Conservation (phyloP, 2,113 vertebrate species). For the Poeciliopsis turrubarensis region DNA sequence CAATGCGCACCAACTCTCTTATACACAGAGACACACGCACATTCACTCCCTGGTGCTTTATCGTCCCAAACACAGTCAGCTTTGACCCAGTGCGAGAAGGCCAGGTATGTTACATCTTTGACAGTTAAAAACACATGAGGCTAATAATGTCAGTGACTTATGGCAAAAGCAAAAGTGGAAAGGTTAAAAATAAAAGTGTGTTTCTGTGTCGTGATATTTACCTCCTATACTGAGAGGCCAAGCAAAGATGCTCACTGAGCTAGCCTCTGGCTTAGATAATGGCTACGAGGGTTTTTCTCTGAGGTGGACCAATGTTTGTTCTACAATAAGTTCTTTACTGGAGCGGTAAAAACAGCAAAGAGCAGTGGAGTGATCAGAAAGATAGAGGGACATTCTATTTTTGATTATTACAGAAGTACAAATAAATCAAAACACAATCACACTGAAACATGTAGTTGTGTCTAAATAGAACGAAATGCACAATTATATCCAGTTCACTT, state of each 20-base stretch:
- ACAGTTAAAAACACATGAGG: conserved; percentile 38
- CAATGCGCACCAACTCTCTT: conserved; percentile 22
- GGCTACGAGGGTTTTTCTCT: not conserved
- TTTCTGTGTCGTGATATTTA: conserved; percentile 27
- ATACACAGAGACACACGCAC: conserved; percentile 30
- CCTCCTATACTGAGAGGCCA: conserved; percentile 10
- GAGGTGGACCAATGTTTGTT: not conserved
- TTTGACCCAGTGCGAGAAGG: conserved; percentile 64
- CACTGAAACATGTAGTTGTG: not conserved
- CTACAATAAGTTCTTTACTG: not conserved
- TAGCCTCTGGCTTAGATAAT: conserved; percentile 3
- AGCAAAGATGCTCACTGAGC: not conserved
- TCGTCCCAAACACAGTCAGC: conserved; percentile 48
- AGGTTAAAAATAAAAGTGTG: conserved; percentile 38
- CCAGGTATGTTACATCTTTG: conserved; percentile 55
- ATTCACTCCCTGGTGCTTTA: conserved; percentile 41
- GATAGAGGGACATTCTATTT: not conserved
- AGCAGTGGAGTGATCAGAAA: no score
- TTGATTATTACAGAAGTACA: not conserved
- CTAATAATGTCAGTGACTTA: conserved; percentile 20
- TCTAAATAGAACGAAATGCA: not conserved
- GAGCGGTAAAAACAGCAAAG: not conserved
- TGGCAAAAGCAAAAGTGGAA: conserved; percentile 2
- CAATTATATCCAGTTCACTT: not conserved
- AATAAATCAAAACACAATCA: not conserved